phyloP scores from a whole-genome alignment of 1,140 invertebrate species.

The Schlechtendalia chinensis region DNA sequence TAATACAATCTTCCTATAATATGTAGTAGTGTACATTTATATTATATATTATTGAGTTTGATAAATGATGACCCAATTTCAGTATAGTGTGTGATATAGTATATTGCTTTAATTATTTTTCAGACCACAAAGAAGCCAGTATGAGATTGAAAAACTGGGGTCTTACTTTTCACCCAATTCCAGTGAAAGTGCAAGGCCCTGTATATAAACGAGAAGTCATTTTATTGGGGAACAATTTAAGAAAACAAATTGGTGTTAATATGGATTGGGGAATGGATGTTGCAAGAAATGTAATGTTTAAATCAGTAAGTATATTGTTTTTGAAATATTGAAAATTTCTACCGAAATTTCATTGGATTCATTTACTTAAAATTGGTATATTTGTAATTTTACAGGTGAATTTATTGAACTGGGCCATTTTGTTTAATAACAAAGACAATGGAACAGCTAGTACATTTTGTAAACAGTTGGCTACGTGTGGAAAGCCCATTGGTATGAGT shows the following conservation, averaged over 20 bases:
- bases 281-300: slow-evolving; percentile 60
- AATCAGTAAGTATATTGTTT: slow-evolving; percentile 48
- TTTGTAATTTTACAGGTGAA: slow-evolving; percentile 58
- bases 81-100: too few relatives aligned
- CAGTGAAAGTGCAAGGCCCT: slow-evolving; percentile 66
- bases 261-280: slow-evolving; percentile 71
- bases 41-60: too few relatives aligned
- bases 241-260: slow-evolving; percentile 56
- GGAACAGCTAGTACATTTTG: slow-evolving; percentile 64
- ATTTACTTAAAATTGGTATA: too few relatives aligned
- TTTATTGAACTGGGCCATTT: slow-evolving; percentile 67
- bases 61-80: too few relatives aligned
- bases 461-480: slow-evolving; percentile 62
- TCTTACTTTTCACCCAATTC: slow-evolving; percentile 64
- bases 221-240: slow-evolving; percentile 62
- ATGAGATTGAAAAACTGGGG: slow-evolving; percentile 81
- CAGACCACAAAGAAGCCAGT: slow-evolving; percentile 60
- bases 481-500: slow-evolving; percentile 67
- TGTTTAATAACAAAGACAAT: slow-evolving; percentile 67
- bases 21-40: too few relatives aligned
- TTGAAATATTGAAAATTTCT: too few relatives aligned
- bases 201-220: slow-evolving; percentile 68
- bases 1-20: too few relatives aligned
- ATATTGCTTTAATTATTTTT: too few relatives aligned
- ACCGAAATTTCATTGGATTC: too few relatives aligned